A percentile compares a stretch with the other conserved stretches of the same genome.
These are phyloP conservation scores for Luperina nickerlii DNA, from an alignment of 2,888 invertebrate species.

Conservation along the genomic window DNA sequence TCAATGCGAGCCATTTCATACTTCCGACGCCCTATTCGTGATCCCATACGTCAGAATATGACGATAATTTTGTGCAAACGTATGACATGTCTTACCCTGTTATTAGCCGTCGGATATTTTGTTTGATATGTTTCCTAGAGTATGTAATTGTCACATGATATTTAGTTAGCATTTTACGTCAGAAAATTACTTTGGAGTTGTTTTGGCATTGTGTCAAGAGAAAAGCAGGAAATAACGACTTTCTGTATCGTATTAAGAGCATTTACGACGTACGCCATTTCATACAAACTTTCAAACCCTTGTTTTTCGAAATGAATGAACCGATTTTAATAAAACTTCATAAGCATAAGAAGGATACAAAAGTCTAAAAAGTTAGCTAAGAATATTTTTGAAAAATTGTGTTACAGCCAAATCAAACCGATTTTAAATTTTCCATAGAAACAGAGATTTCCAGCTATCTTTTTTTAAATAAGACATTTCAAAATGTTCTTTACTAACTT, in stretches of 20 bases:
- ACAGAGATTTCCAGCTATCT: too few species aligned
- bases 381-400: too few species aligned
- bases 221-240: conserved; percentile 13
- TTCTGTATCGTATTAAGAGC: not conserved
- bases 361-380: too few species aligned
- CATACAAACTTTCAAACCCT: too few species aligned
- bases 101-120: conserved; percentile 54
- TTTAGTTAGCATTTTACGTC: conserved; percentile 37
- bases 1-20: conserved; percentile 80
- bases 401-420: too few species aligned
- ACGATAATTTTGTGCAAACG: conserved; percentile 61
- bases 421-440: too few species aligned
- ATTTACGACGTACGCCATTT: too few species aligned
- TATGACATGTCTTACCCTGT: conserved; percentile 59
- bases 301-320: too few species aligned
- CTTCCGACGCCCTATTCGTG: conserved; percentile 83
- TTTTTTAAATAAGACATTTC: too few species aligned
- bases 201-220: conserved; percentile 15
- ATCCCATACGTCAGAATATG: conserved; percentile 67
- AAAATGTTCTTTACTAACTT: too few species aligned
- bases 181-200: conserved; percentile 37
- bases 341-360: too few species aligned
- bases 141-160: conserved; percentile 50
- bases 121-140: conserved; percentile 61
- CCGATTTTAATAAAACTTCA: too few species aligned